Evolutionary conservation across 2,888 invertebrate species (phyloP).

Genomic region (Quadriops clusia): DNA sequence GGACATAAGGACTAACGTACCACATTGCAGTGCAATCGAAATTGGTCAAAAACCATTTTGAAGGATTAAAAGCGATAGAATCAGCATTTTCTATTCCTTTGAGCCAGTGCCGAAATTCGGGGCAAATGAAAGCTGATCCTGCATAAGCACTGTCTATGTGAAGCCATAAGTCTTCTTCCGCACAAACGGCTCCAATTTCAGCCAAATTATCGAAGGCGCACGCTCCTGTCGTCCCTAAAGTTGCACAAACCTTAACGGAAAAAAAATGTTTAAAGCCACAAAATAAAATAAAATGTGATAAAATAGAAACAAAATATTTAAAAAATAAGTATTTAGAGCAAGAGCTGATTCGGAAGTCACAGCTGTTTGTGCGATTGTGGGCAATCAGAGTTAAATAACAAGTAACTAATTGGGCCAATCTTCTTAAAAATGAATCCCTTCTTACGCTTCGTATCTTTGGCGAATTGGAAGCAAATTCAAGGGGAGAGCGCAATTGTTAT

Average conservation of each 20-base stretch:
- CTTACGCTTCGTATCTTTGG: too few relatives aligned
- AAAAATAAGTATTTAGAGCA: slow-evolving; percentile 1
- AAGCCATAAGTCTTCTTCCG: slow-evolving; percentile 79
- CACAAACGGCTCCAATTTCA: slow-evolving; percentile 54
- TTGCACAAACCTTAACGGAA: slow-evolving; percentile 71
- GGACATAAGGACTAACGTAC: slow-evolving; percentile 46
- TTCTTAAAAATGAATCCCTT: slow-evolving; percentile 27
- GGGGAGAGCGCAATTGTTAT: slow-evolving; percentile 9
- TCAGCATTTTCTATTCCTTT: slow-evolving; percentile 84
- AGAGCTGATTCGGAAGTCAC: neutral
- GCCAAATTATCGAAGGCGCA: slow-evolving; percentile 91
- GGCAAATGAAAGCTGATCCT: slow-evolving; percentile 90
- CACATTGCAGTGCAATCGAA: slow-evolving; percentile 99
- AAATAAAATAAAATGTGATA: slow-evolving; percentile 8
- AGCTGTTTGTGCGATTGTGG: too few relatives aligned
- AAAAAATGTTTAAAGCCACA: slow-evolving; percentile 1
- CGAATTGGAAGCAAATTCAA: too few relatives aligned
- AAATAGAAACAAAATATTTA: slow-evolving; percentile 3
- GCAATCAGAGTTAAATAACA: slow-evolving; percentile 22
- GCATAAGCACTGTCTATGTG: slow-evolving; percentile 98
- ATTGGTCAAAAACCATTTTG: slow-evolving; percentile 98
- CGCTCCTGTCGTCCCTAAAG: slow-evolving; percentile 92
- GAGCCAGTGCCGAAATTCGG: slow-evolving; percentile 85
- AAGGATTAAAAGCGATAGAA: slow-evolving; percentile 96
- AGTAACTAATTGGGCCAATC: slow-evolving; percentile 36